Conservation (phyloP, 2,113 vertebrate genomes). For the Marcusenius ussheri region DNA sequence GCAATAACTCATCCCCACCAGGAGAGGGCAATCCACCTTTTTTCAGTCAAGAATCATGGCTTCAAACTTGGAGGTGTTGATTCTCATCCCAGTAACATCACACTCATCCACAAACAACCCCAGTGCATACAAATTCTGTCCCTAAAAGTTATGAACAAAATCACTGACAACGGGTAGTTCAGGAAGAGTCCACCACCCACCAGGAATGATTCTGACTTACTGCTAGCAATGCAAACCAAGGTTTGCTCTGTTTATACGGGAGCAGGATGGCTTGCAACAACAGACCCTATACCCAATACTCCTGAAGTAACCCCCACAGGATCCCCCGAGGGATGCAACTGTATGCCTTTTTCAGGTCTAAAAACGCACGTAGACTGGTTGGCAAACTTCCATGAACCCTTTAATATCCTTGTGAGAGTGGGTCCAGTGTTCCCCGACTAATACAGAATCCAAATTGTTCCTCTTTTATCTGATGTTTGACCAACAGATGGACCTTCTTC, state of each 20-base stretch:
- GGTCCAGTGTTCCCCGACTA: background rate
- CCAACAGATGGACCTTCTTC: background rate
- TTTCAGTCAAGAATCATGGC: background rate
- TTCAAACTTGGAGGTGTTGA: background rate
- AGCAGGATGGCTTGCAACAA: background rate
- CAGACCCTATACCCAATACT: background rate
- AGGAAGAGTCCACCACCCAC: background rate
- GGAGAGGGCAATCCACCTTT: background rate
- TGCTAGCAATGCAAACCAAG: background rate
- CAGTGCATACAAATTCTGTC: background rate
- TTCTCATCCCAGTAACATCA: background rate
- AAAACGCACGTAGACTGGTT: background rate
- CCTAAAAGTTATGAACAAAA: background rate
- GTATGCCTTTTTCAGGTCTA: background rate
- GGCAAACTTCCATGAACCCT: background rate
- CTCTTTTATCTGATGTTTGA: background rate
- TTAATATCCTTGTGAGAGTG: background rate
- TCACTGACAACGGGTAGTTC: background rate
- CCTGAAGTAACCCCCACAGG: background rate
- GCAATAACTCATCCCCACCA: background rate
- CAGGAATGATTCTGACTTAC: background rate
- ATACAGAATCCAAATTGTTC: background rate
- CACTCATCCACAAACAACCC: background rate
- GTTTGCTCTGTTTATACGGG: background rate
- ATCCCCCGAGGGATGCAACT: too few species aligned